Conservation (phyloP, 2,113 vertebrate genomes). For the Strix uralensis region DNA sequence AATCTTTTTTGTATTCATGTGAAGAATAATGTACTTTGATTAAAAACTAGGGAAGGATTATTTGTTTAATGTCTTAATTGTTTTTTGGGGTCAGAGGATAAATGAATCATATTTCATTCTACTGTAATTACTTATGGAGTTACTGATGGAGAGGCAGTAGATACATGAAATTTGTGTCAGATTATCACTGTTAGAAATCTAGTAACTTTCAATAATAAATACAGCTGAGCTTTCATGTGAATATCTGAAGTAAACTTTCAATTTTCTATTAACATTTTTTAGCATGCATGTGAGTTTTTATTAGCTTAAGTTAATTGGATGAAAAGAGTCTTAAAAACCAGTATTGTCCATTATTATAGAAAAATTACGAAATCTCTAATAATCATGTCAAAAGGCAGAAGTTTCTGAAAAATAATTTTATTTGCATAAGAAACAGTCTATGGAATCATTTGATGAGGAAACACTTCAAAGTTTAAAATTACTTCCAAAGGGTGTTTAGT, state of each 20-base stretch:
- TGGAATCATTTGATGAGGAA: neutral
- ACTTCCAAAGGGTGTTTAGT: neutral
- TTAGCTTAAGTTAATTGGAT: neutral
- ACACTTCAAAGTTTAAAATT: neutral
- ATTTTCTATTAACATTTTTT: neutral
- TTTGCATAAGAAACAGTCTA: neutral
- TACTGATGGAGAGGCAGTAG: neutral
- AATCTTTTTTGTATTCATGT: neutral
- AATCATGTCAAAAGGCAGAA: neutral
- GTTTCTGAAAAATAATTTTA: neutral
- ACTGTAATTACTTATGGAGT: neutral
- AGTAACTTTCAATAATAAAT: neutral
- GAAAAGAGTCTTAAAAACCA: neutral
- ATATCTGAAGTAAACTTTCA: neutral
- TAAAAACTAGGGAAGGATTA: neutral
- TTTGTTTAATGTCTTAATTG: neutral
- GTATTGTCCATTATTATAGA: neutral
- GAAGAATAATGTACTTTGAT: neutral
- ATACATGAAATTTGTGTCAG: neutral
- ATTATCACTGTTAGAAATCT: neutral
- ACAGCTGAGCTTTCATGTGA: neutral
- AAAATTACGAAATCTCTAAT: fast-evolving
- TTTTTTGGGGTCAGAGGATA: neutral
- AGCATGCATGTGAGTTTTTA: neutral
- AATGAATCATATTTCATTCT: neutral